Evolutionary conservation across 2,113 vertebrate species (phyloP).

Genomic region (Ictalurus punctatus): DNA sequence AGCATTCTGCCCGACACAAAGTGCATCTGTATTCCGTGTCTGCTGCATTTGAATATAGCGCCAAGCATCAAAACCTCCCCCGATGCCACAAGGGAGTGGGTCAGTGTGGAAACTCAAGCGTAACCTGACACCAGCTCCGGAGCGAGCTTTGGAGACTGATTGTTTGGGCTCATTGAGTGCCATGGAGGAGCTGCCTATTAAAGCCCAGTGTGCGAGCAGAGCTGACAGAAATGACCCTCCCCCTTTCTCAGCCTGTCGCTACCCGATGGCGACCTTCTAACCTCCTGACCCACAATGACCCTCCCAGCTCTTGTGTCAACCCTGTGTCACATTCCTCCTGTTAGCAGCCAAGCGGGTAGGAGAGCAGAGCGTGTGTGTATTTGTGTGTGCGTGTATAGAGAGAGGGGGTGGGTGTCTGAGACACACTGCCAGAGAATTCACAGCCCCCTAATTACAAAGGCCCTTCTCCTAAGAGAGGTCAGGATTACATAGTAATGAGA

Average conservation of each 20-base stretch:
- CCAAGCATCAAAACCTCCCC: conserved; percentile 28
- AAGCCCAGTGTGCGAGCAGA: conserved; percentile 48
- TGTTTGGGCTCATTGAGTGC: conserved; percentile 46
- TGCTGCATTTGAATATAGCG: conserved; percentile 48
- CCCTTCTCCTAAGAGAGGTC: conserved; percentile 54
- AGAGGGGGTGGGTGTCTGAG: conserved; percentile 42
- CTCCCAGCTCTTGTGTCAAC: conserved; percentile 55
- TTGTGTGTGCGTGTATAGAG: conserved; percentile 55
- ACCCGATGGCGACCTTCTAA: conserved; percentile 43
- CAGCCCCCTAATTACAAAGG: conserved; percentile 57
- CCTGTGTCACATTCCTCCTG: conserved; percentile 62
- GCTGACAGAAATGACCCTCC: conserved; percentile 41
- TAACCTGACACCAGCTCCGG: conserved; percentile 49
- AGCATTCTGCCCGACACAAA: conserved; percentile 20
- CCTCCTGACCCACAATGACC: conserved; percentile 50
- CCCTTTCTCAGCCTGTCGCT: conserved; percentile 45
- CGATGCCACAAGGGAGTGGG: conserved; percentile 36
- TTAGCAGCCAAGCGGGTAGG: conserved; percentile 43
- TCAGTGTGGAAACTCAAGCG: conserved; percentile 56
- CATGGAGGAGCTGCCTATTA: conserved; percentile 50
- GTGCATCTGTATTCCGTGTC: conserved; percentile 39
- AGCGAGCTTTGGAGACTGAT: conserved; percentile 45
- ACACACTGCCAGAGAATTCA: conserved; percentile 51
- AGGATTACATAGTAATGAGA: conserved; percentile 58
- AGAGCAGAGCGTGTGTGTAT: conserved; percentile 39